phyloP scores from a whole-genome alignment of 2,888 invertebrate species.

The Cylindroiulus punctatus region DNA sequence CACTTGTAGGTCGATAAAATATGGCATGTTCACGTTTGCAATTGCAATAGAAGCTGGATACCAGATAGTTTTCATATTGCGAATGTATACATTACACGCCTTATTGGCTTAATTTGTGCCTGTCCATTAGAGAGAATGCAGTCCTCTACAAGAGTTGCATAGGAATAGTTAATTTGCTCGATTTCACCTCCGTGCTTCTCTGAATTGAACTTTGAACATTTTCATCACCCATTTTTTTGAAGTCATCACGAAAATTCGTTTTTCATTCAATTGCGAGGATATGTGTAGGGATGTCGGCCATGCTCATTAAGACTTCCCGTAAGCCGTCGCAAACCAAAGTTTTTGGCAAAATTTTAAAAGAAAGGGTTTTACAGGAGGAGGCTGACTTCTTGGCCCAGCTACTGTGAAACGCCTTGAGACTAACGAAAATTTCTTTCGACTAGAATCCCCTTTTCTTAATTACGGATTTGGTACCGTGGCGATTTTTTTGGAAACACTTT shows the following conservation, averaged over 20 bases:
- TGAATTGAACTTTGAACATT: conserved; percentile 45
- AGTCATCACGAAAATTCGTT: conserved; percentile 30
- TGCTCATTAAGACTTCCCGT: neutral
- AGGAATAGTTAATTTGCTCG: conserved; percentile 37
- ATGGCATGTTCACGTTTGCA: conserved; percentile 45
- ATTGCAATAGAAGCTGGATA: conserved; percentile 24
- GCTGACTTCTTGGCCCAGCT: conserved; percentile 26
- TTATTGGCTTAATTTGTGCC: neutral
- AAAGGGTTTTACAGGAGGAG: conserved; percentile 42
- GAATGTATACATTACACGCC: conserved; percentile 30
- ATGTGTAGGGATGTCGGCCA: conserved; percentile 2
- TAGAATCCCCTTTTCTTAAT: neutral
- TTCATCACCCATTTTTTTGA: conserved; percentile 46
- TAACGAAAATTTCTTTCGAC: conserved; percentile 12
- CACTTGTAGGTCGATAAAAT: neutral
- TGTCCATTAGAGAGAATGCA: conserved; percentile 30
- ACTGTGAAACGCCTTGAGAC: conserved; percentile 39
- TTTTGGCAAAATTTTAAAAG: conserved; percentile 13
- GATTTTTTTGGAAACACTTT: conserved; percentile 8
- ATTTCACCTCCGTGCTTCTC: conserved; percentile 11
- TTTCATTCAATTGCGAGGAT: conserved; percentile 39
- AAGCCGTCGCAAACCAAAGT: neutral
- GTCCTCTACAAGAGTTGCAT: conserved; percentile 38
- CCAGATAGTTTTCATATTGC: conserved; percentile 38
- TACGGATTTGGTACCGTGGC: neutral